Evolutionary conservation across 2,888 invertebrate genomes (phyloP), one percentile per base, ranked within the genome.

Genomic region (Hanleya hanleyi): DNA sequence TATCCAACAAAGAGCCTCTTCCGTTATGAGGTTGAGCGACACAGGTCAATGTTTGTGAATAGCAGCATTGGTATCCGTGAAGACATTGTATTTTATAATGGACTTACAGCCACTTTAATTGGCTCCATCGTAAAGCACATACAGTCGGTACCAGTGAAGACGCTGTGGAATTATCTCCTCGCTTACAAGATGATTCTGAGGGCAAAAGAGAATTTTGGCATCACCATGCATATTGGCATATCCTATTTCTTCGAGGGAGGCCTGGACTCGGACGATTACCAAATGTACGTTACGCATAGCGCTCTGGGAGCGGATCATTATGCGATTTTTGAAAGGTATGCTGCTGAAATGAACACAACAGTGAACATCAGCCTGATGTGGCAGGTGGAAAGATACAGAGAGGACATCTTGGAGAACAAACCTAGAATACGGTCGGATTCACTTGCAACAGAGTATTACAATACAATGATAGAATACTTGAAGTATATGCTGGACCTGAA

Each of bases 151-250:
- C 47, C 41, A 3, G 62, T 67, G 37, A 69, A 69, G 15, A 29
- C 41, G 0, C 37, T 74, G 37, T 74, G 74, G 74, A 67, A 70
- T 18, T 49, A 65, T 22, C 37, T 74, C 15, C 32, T 74, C 22
- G 74, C 74, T 5, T 74, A 74, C 65, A 74, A 74, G 69, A 68
- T 71, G 65, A 57, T 74, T 22, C 47, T 74, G 18, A 41, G 57
- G 15, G 62, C 57, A 37, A 71, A 74, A 51, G 74, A 74, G 35
- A 74, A 68, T 57, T 35, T 74, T 5, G 71, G 74, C 9, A 68
- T 71, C 12, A 71, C 57, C 4, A 37, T 74, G 0, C 51, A 70
- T 0, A 12, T 68, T 26, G 74, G 74, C 7, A 71, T 74, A 15
- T 49, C 50, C 15, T 74, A 70, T 47, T 74, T 71, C 51, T 67